A percentile compares a stretch with the other conserved stretches of the same genome.
Evolutionary conservation across 2,113 vertebrate genomes (phyloP).

Genomic region (Panurus biarmicus): DNA sequence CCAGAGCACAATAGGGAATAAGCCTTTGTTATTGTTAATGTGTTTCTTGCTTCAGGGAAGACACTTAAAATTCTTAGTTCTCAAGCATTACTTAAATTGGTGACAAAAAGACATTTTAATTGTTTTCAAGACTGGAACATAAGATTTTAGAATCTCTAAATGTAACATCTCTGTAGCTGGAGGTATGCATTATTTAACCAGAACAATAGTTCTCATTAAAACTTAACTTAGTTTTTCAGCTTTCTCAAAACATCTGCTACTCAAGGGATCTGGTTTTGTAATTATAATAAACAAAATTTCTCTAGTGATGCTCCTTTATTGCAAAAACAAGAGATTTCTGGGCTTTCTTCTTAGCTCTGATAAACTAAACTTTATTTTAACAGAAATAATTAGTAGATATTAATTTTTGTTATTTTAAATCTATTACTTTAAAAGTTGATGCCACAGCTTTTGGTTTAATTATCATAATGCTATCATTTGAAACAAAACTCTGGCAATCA

Average conservation of each 20-base stretch:
- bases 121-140: not conserved
- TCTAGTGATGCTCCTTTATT: not conserved
- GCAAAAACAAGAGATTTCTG: not conserved
- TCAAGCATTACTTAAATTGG: constrained; percentile 12
- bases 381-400: not conserved
- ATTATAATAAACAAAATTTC: not conserved
- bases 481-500: not conserved
- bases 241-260: constrained; percentile 18
- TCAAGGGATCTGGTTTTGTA: not conserved
- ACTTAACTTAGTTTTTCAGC: not conserved
- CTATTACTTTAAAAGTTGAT: not conserved
- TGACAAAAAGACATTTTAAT: constrained; percentile 18
- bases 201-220: constrained; percentile 21
- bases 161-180: not conserved
- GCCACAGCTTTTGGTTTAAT: not conserved
- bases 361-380: not conserved
- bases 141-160: not conserved
- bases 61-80: not conserved
- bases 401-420: not conserved
- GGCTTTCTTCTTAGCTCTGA: not conserved
- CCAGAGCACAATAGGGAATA: not conserved
- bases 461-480: not conserved
- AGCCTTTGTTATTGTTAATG: not conserved
- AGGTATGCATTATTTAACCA: constrained; percentile 29
- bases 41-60: constrained; percentile 13